These are phyloP conservation scores for Drosophila serrata DNA, from an alignment of 1,140 invertebrate genomes.

Conservation along the genomic window DNA sequence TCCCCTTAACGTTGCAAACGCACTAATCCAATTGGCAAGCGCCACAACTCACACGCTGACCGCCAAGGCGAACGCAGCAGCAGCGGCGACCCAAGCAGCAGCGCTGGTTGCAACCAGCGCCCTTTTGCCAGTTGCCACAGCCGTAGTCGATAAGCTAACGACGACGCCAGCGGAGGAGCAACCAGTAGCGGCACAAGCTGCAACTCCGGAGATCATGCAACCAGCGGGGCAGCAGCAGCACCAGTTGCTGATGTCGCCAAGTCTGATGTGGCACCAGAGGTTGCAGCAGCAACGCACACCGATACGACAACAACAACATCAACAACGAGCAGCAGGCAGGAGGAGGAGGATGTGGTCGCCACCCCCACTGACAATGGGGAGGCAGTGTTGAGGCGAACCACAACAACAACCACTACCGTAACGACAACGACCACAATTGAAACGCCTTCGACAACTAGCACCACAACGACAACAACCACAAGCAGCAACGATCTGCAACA, in stretches of 20 bases:
- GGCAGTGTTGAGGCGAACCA: constrained; percentile 43
- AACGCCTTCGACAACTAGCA: constrained; percentile 49
- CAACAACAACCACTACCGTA: constrained; percentile 56
- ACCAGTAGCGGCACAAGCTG: constrained; percentile 21
- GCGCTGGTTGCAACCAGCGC: constrained; percentile 65
- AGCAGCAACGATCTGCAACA: constrained; percentile 62
- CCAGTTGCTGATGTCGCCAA: constrained; percentile 1
- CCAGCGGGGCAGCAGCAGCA: constrained; percentile 2
- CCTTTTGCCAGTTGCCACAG: constrained; percentile 64
- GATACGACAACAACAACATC: constrained; percentile 50
- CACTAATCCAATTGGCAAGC: constrained; percentile 84
- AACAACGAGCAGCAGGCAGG: constrained; percentile 30
- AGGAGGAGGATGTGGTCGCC: constrained; percentile 14
- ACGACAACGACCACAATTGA: constrained; percentile 68
- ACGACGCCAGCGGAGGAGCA: constrained; percentile 40
- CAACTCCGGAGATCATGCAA: constrained; percentile 7
- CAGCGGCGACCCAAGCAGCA: constrained; percentile 71
- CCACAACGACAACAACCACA: constrained; percentile 68
- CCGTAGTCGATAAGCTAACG: constrained; percentile 65
- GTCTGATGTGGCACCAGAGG: constrained; percentile 13
- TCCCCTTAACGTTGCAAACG: constrained; percentile 75
- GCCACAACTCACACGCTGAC: constrained; percentile 80
- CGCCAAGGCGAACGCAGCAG: constrained; percentile 71
- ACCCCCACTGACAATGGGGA: constrained; percentile 28
- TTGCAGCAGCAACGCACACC: constrained; percentile 29